Conservation (phyloP, 2,888 invertebrate species). For the Xanthorhoe spadicearia region DNA sequence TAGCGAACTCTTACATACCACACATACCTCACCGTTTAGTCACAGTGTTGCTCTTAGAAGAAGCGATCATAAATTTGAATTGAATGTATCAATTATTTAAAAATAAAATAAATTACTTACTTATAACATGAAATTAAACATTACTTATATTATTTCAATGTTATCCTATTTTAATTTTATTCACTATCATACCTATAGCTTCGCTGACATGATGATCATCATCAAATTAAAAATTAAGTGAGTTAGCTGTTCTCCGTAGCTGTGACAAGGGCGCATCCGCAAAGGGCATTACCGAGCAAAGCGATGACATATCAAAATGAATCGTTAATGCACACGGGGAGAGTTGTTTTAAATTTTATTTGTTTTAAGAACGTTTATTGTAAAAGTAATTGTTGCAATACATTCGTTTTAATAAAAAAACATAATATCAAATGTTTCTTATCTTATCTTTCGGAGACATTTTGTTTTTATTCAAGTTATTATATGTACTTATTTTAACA, state of each 20-base stretch:
- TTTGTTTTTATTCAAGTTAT: too few species aligned
- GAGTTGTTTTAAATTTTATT: conserved; percentile 30
- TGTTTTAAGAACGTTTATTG: conserved; percentile 18
- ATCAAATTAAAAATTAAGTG: background rate
- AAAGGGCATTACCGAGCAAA: conserved; percentile 63
- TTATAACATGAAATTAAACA: too few species aligned
- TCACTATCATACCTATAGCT: too few species aligned
- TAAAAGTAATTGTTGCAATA: background rate
- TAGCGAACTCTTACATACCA: background rate
- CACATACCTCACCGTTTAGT: background rate
- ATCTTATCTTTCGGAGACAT: too few species aligned
- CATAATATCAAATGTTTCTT: too few species aligned
- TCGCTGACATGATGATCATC: too few species aligned
- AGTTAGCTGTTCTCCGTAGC: conserved; percentile 4
- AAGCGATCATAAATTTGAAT: background rate
- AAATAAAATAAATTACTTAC: too few species aligned
- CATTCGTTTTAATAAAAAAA: too few species aligned
- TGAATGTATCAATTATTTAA: background rate
- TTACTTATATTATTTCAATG: too few species aligned
- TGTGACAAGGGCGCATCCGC: conserved; percentile 49
- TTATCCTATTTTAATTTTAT: too few species aligned
- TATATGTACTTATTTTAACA: too few species aligned
- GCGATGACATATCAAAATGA: conserved; percentile 81
- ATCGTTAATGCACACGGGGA: conserved; percentile 70
- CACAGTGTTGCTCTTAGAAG: background rate